Conservation (phyloP, 2,888 invertebrate genomes). For the Auanema freiburgensis region DNA sequence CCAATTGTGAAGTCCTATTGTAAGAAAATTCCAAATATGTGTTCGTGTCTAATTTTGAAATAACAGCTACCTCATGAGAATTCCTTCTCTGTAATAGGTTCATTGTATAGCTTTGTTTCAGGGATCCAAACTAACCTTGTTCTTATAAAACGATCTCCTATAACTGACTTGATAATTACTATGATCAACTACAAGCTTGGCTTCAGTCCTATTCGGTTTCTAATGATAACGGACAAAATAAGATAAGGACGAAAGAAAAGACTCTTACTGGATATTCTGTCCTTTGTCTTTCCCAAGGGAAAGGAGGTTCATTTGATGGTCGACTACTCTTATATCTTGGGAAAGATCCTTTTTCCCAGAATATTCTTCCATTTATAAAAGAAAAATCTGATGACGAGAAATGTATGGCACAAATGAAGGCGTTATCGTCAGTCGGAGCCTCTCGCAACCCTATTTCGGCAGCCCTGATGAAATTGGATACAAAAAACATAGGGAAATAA, state of each 20-base stretch:
- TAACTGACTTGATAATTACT: slow-evolving; percentile 14
- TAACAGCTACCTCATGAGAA: slow-evolving; percentile 36
- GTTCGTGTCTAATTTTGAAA: slow-evolving; percentile 29
- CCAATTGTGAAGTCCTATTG: slow-evolving; percentile 30
- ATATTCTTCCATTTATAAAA: background rate
- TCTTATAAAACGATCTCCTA: slow-evolving; percentile 13
- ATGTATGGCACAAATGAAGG: slow-evolving; percentile 1
- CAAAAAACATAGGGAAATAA: background rate
- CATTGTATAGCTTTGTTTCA: background rate
- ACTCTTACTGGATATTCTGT: too few species aligned
- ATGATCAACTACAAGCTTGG: slow-evolving; percentile 3
- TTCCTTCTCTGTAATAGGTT: slow-evolving; percentile 18
- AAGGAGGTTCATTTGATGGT: slow-evolving; percentile 1
- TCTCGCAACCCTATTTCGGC: background rate
- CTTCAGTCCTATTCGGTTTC: background rate
- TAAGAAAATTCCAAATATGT: slow-evolving; percentile 40
- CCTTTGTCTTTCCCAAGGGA: slow-evolving; percentile 2
- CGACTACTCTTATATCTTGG: background rate
- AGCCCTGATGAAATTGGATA: background rate
- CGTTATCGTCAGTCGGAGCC: background rate
- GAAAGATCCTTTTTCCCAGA: background rate
- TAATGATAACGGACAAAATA: background rate
- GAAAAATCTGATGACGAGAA: slow-evolving; percentile 1
- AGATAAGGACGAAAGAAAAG: background rate
- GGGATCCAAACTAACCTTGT: slow-evolving; percentile 6